phyloP scores from a whole-genome alignment of 2,797 vertebrate genomes.

The Acanthurus lineatus region DNA sequence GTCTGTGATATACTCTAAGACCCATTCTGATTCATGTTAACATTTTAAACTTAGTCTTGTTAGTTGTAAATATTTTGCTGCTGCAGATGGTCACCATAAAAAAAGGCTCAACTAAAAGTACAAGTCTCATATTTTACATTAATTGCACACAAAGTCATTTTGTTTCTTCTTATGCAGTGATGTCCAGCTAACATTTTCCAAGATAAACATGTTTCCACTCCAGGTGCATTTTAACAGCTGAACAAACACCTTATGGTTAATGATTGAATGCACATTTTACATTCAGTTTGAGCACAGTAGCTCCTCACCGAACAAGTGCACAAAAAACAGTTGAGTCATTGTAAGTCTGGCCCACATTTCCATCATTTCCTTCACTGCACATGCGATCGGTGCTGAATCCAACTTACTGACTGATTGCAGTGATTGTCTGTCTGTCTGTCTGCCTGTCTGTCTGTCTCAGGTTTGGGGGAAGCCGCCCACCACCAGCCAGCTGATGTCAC shows the following conservation, averaged over 20 bases:
- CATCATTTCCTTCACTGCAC: no score
- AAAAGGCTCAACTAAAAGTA: not conserved
- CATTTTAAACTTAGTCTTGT: not conserved
- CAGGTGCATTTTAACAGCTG: not conserved
- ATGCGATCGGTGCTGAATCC: no score
- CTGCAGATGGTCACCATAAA: not conserved
- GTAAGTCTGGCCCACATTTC: no score
- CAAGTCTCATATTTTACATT: not conserved
- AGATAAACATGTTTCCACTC: not conserved
- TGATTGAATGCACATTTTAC: not conserved
- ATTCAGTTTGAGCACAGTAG: not conserved
- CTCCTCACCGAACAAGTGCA: not conserved
- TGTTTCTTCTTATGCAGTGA: not conserved
- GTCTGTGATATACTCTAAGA: not conserved
- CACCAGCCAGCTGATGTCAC: slow-evolving; percentile 85
- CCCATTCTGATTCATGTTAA: not conserved
- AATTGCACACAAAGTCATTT: not conserved
- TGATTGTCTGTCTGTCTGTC: no score
- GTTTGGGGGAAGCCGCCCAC: slow-evolving; percentile 87
- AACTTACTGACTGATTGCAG: no score
- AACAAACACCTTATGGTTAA: not conserved
- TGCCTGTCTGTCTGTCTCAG: slow-evolving; percentile 74
- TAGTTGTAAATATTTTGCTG: not conserved
- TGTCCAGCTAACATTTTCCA: not conserved
- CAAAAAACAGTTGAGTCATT: not conserved